phyloP scores from a whole-genome alignment of 2,797 vertebrate species.

The Macroramphosus scolopax region DNA sequence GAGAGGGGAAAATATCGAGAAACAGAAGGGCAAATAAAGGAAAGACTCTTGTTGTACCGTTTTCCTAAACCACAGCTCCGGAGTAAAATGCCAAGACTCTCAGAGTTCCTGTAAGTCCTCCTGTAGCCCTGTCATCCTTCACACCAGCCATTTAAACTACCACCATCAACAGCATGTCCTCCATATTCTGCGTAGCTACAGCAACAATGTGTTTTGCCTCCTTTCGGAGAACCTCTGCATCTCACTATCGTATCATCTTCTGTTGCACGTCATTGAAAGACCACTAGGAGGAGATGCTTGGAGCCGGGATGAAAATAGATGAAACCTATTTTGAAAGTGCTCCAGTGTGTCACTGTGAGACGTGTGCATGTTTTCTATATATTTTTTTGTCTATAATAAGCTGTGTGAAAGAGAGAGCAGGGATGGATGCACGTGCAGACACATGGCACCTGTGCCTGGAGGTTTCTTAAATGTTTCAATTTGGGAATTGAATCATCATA shows the following conservation, averaged over 20 bases:
- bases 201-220: too few relatives aligned
- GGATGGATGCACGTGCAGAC: slow-evolving; percentile 18
- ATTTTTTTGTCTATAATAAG: too few relatives aligned
- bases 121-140: too few relatives aligned
- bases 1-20: slow-evolving; percentile 37
- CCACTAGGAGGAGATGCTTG: slow-evolving; percentile 47
- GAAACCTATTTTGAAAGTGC: slow-evolving; percentile 26
- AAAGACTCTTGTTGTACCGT: slow-evolving; percentile 61
- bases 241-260: background rate
- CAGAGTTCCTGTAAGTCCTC: slow-evolving; percentile 62
- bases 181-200: too few relatives aligned
- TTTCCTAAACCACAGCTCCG: slow-evolving; percentile 70
- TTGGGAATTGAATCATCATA: slow-evolving; percentile 6
- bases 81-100: slow-evolving; percentile 50
- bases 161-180: too few relatives aligned
- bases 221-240: too few relatives aligned
- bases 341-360: background rate
- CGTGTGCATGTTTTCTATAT: too few relatives aligned
- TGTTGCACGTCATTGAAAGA: slow-evolving; percentile 26
- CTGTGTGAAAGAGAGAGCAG: too few relatives aligned
- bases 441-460: slow-evolving; percentile 10
- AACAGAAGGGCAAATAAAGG: slow-evolving; percentile 56
- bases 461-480: slow-evolving; percentile 17
- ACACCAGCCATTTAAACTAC: background rate
- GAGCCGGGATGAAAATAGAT: slow-evolving; percentile 6